Conservation (phyloP, 2,113 vertebrate genomes). For the Gymnocephalus cernua region DNA sequence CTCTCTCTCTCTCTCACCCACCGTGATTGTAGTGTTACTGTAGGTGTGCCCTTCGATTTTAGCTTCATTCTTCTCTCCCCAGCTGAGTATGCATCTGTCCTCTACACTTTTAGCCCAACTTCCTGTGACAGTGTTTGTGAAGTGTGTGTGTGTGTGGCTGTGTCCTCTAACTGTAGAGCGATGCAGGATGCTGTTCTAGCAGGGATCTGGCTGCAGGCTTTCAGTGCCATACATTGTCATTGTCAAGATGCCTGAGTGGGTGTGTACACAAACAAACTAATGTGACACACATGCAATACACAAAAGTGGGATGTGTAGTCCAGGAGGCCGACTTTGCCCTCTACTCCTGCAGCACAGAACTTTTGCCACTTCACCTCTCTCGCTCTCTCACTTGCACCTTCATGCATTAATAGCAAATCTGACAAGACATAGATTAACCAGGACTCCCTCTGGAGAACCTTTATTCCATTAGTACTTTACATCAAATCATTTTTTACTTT, state of each 20-base stretch:
- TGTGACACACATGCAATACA: conserved; percentile 35
- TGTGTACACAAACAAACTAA: conserved; percentile 44
- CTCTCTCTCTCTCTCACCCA: conserved; percentile 4
- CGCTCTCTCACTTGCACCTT: conserved; percentile 2
- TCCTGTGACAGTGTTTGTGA: conserved; percentile 65
- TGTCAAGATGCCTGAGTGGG: conserved; percentile 68
- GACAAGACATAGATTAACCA: conserved; percentile 21
- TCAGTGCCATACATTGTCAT: conserved; percentile 78
- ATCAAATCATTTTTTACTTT: conserved; percentile 1
- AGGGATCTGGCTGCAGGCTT: conserved; percentile 77
- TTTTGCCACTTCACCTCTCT: conserved; percentile 25
- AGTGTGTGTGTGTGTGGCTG: conserved; percentile 18
- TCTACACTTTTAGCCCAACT: conserved; percentile 71
- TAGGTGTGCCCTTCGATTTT: conserved; percentile 66
- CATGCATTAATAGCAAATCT: conserved; percentile 20
- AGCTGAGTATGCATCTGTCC: conserved; percentile 75
- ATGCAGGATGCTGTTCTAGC: conserved; percentile 72
- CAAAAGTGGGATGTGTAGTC: conserved; percentile 18
- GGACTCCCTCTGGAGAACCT: conserved; percentile 20
- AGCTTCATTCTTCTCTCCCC: conserved; percentile 57
- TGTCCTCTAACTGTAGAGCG: conserved; percentile 71
- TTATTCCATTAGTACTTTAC: conserved; percentile 4
- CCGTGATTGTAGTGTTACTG: conserved; percentile 29
- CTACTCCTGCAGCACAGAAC: conserved; percentile 8
- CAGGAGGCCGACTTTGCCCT: neutral